These are phyloP conservation scores for Benitochromis conjunctus DNA, from an alignment of 2,113 vertebrate species.

Conservation along the genomic window DNA sequence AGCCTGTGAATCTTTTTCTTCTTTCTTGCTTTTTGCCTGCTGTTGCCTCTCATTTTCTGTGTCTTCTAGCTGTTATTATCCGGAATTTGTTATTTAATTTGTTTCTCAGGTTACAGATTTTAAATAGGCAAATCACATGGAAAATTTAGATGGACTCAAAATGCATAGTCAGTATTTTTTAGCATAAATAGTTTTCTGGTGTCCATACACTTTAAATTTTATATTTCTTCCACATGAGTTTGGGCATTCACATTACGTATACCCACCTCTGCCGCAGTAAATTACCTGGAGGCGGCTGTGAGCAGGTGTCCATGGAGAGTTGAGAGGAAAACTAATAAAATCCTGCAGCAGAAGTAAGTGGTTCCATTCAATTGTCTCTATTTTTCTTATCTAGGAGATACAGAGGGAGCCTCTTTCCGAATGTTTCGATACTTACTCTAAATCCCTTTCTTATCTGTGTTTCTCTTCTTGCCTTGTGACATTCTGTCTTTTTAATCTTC, in stretches of 20 bases:
- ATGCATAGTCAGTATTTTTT: not conserved
- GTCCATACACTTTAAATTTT: not conserved
- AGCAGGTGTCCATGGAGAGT: not conserved
- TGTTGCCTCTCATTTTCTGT: no score
- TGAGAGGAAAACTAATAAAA: not conserved
- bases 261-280: not conserved
- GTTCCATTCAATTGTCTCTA: not conserved
- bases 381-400: not conserved
- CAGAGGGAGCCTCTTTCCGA: not conserved
- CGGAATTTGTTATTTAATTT: no score
- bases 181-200: not conserved
- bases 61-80: no score
- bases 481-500: constrained; percentile 4
- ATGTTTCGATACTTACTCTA: not conserved
- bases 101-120: no score
- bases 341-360: not conserved
- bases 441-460: not conserved
- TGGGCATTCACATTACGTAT: not conserved
- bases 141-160: not conserved
- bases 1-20: no score
- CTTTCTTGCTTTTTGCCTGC: no score
- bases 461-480: not conserved
- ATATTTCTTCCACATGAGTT: not conserved
- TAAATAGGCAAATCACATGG: no score
- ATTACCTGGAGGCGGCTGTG: not conserved